Conservation (phyloP, 2,797 vertebrate species). For the Danio choprae region DNA sequence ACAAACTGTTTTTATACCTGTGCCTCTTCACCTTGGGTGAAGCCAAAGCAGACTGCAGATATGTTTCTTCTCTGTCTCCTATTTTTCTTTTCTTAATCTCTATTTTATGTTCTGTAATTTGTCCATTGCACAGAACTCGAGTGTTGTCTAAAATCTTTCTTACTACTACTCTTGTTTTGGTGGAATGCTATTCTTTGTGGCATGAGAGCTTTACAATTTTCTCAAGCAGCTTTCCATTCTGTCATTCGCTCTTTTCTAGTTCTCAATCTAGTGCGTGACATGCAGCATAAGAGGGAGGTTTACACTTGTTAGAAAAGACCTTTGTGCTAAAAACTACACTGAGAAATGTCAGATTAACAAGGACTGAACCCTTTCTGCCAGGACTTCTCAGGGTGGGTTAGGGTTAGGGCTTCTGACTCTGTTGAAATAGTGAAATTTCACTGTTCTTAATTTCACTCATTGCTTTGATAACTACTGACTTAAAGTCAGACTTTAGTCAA, state of each 20-base stretch:
- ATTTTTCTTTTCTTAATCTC: constrained; percentile 60
- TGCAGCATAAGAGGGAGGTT: constrained; percentile 21
- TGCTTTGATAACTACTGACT: constrained; percentile 29
- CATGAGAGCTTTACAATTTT: constrained; percentile 59
- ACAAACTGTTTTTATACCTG: constrained; percentile 70
- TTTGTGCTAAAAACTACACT: constrained; percentile 2
- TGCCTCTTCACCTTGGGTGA: constrained; percentile 80
- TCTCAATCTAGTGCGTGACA: neutral
- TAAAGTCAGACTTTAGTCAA: neutral
- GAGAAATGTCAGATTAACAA: constrained; percentile 16
- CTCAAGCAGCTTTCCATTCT: constrained; percentile 41
- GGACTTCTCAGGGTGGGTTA: constrained; percentile 55
- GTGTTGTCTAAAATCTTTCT: constrained; percentile 63
- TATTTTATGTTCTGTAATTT: constrained; percentile 69
- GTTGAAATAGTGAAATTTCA: neutral
- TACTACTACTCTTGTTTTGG: constrained; percentile 47
- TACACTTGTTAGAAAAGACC: constrained; percentile 25
- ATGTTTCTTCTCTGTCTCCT: constrained; percentile 59
- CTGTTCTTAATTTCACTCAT: constrained; percentile 32
- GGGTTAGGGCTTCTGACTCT: constrained; percentile 48
- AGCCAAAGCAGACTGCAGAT: constrained; percentile 85
- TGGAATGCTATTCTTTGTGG: constrained; percentile 49
- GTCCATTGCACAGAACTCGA: constrained; percentile 72
- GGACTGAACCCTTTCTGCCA: constrained; percentile 7
- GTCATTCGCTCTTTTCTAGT: constrained; percentile 27